Base-by-base conservation (phyloP, 2,888 invertebrate species). In the Pristionchus exspectatus region DNA sequence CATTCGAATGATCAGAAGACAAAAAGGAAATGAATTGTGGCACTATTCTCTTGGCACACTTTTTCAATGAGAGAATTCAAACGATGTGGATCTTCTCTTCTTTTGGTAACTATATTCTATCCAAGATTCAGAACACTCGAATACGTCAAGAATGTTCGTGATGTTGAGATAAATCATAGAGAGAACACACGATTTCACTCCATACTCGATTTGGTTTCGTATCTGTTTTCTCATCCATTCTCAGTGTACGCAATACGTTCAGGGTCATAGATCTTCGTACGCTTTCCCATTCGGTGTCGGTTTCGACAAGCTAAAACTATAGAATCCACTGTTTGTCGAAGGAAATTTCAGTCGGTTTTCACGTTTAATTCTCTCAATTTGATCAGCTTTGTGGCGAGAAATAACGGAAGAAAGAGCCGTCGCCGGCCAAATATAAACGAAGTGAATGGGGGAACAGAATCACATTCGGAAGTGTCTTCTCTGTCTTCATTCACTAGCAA, bases 271-370 rank as follows among this genome's bases (percentile, higher is more conserved):
- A 66, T 66, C 66, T 27, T n/a, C 59, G 59, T 59, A 59, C 59
- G 18, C 0, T 21, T 21, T 21, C 59, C 21, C 21, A 59, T 59
- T 59, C 59, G 59, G 59, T 59, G 59, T 9, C 59, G 59, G 38
- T 5, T 72, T 72, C 72, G 72, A 18, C 72, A 72, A 72, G 18
- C 30, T 30, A 72, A 72, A 72, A 72, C 72, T 72, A 72, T 33
- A 72, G 27, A 30, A 33, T 66, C 30, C 12, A 5, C 12, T 72
- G 27, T 72, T 72, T 72, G 72, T 72, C 27, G 27, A 72, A 33
- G n/a, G 12, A 12, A 27, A 72, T 33, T 72, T 72, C 33, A 72
- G 72, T 33, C 33, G 14, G 30, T 72, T 72, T 69, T 59, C 69
- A 24, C 69, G 69, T 69, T 69, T 27, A 69, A 14, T 27, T 24